These are phyloP conservation scores for Thalpophila matura DNA, from an alignment of 2,888 invertebrate species.

Conservation along the genomic window DNA sequence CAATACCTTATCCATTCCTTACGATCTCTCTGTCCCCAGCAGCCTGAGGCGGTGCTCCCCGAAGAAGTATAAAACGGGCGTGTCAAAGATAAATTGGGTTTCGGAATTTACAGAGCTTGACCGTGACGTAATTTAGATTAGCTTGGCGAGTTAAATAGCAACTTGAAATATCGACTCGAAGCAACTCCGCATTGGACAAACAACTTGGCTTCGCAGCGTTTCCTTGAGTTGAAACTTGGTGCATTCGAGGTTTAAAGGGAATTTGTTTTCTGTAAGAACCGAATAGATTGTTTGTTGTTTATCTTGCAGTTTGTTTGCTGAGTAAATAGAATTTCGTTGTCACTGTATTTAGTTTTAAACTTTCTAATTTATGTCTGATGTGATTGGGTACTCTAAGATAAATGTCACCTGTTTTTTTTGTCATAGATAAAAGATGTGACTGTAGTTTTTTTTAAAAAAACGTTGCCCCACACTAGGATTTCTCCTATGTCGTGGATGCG, in stretches of 20 bases:
- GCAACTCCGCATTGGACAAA: slow-evolving; percentile 59
- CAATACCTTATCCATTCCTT: slow-evolving; percentile 47
- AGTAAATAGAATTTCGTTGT: slow-evolving; percentile 34
- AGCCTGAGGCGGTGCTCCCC: slow-evolving; percentile 60
- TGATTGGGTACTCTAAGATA: not conserved
- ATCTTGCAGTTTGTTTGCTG: slow-evolving; percentile 21
- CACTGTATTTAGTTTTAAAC: slow-evolving; percentile 26
- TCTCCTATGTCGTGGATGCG: too few relatives aligned
- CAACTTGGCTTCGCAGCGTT: slow-evolving; percentile 48
- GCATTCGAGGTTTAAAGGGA: slow-evolving; percentile 39
- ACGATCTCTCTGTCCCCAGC: slow-evolving; percentile 22
- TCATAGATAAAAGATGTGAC: not conserved
- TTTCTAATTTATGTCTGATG: slow-evolving; percentile 7
- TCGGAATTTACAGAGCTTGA: slow-evolving; percentile 74
- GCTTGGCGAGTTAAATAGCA: slow-evolving; percentile 64
- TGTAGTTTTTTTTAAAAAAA: too few relatives aligned
- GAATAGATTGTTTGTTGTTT: slow-evolving; percentile 49
- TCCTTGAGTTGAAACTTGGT: slow-evolving; percentile 39
- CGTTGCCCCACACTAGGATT: too few relatives aligned
- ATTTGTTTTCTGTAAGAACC: slow-evolving; percentile 50
- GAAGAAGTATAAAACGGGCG: slow-evolving; percentile 70
- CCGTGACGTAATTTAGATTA: slow-evolving; percentile 77
- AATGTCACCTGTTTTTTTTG: not conserved
- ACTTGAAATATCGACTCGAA: slow-evolving; percentile 60
- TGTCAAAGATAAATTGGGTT: slow-evolving; percentile 80